A percentile compares a stretch with the other conserved stretches of the same genome.
Conservation (phyloP, 2,113 vertebrate species). For the Chamaetylas fuelleborni region DNA sequence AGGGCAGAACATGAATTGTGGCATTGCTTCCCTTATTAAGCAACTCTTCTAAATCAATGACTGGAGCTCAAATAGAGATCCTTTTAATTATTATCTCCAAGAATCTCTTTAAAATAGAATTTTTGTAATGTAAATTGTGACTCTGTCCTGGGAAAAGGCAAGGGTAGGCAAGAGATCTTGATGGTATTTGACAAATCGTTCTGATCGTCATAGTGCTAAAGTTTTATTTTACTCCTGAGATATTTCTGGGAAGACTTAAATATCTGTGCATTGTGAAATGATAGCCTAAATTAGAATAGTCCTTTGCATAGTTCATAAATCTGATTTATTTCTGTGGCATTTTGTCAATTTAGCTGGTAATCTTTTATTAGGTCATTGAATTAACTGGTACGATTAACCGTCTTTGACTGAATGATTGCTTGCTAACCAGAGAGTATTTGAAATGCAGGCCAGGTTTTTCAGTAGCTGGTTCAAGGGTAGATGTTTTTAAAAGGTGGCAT, state of each 20-base stretch:
- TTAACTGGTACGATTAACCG: conserved; percentile 21
- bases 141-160: not conserved
- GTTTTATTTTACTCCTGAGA: conserved; percentile 38
- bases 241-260: not conserved
- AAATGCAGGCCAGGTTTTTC: not conserved
- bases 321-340: conserved; percentile 38
- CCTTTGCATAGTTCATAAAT: conserved; percentile 41
- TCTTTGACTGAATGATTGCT: conserved; percentile 6
- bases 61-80: not conserved
- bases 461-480: not conserved
- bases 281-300: conserved; percentile 13
- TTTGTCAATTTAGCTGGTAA: conserved; percentile 26
- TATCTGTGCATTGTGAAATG: not conserved
- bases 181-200: not conserved
- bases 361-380: conserved; percentile 45
- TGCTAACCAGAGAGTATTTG: conserved; percentile 18
- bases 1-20: not conserved
- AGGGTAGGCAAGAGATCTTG: not conserved
- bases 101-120: not conserved
- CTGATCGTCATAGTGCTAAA: conserved; percentile 6
- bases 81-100: not conserved
- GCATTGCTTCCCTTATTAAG: not conserved
- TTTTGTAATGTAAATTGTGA: not conserved
- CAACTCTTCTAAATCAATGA: not conserved
- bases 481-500: not conserved